Base-by-base conservation (phyloP, 2,797 vertebrate species). In the Borostomias antarcticus region DNA sequence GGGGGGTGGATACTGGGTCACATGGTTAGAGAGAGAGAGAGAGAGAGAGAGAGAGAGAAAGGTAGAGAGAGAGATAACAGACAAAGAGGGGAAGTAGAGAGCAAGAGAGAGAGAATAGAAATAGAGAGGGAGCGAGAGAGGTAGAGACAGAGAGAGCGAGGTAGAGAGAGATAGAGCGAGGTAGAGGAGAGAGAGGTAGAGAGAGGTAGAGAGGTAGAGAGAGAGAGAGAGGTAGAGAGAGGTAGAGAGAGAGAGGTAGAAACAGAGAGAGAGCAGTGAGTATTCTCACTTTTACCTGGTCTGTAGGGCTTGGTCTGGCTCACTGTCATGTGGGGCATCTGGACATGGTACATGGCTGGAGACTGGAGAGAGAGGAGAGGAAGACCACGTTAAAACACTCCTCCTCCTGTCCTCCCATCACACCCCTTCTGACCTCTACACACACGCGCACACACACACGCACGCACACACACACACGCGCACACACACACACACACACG, bases 271-370 rank as follows among this genome's bases (percentile, higher is more conserved):
- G 43, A 47, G 6, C 8, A 28, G 30, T 23, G 48, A 90, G 84
- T 86, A 89, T 91, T 93, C 94, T 98, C 95, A 98, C 95, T 96
- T 98, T 99, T 98, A 98, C 97, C 98, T 98, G 95, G 94, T 98
- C 98, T 98, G 94, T 98, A 99, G 88, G 95, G 94, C 94, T 99
- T 99, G 80, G 95, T 94, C 91, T 98, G 98, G 92, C 93, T 97
- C 90, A 99, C 95, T 47, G 97, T 93, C 96, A 99, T 95, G 66
- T 96, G 96, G 62, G 96, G 95, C 94, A 99, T 95, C 76, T 94
- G 96, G 84, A 99, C 95, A 80, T 96, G 95, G 89, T 98, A 99
- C 89, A 98, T 92, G n/a, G 92, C 86, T 71, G 92, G 92, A 91
- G 96, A 94, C 97, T 99, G 89, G 70, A 90, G 85, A 6, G 75